These are phyloP conservation scores for Hylomyscus alleni DNA, from an alignment of 2,797 vertebrate species.

Conservation along the genomic window DNA sequence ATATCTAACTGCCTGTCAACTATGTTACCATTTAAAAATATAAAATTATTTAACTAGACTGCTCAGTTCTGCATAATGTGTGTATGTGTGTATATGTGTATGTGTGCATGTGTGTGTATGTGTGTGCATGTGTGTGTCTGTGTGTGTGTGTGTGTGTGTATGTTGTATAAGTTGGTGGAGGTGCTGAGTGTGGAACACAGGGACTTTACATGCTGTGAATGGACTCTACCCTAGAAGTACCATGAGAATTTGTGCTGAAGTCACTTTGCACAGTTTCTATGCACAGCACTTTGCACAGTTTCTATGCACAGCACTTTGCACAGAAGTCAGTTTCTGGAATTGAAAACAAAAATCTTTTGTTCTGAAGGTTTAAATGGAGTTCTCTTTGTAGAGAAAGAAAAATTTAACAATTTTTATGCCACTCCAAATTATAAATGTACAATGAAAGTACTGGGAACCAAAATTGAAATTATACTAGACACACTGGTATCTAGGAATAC, in stretches of 20 bases:
- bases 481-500: neutral
- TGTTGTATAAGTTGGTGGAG: neutral
- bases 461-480: neutral
- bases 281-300: too few species aligned
- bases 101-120: too few species aligned
- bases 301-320: too few species aligned
- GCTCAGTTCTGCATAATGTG: neutral
- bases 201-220: neutral
- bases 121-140: neutral
- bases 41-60: neutral
- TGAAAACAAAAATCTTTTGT: neutral
- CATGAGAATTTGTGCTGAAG: conserved; percentile 1
- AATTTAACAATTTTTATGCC: conserved; percentile 7
- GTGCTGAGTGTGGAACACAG: neutral
- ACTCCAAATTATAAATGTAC: conserved; percentile 19
- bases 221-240: neutral
- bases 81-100: neutral
- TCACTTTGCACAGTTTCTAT: too few species aligned
- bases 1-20: neutral
- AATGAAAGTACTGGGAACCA: neutral
- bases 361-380: neutral
- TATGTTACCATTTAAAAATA: neutral
- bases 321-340: too few species aligned
- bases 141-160: neutral
- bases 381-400: neutral